Percentiles rank a stretch among this genome's conserved stretches.
phyloP scores from a whole-genome alignment of 2,797 vertebrate genomes.

The Falco novaeseelandiae region DNA sequence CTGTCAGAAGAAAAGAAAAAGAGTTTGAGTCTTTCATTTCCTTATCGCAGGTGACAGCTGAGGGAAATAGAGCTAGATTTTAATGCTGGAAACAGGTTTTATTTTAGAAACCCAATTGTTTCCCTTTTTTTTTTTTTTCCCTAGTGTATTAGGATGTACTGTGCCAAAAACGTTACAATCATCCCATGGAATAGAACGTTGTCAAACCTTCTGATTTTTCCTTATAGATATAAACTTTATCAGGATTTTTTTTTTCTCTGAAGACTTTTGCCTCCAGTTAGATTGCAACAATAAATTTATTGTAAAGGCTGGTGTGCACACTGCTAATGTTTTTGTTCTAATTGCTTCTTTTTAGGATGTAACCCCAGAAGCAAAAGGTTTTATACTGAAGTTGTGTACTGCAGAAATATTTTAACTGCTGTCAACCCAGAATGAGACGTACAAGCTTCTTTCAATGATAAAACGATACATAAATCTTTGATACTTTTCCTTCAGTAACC shows the following conservation, averaged over 20 bases:
- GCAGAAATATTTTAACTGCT: background rate
- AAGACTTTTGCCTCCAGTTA: background rate
- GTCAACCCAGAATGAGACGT: background rate
- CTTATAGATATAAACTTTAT: background rate
- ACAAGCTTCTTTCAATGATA: background rate
- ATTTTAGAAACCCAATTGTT: background rate
- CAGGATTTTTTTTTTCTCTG: background rate
- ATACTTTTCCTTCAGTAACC: background rate
- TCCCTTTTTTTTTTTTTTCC: background rate
- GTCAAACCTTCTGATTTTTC: background rate
- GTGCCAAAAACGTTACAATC: background rate
- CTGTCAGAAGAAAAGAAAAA: constrained; percentile 34
- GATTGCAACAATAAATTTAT: background rate
- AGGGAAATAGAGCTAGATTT: background rate
- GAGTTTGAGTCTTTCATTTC: background rate
- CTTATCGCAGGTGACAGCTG: constrained; percentile 8
- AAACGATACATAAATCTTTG: background rate
- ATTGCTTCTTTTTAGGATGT: background rate
- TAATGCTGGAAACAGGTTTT: background rate
- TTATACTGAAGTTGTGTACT: background rate
- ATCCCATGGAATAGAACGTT: background rate
- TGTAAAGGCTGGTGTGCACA: background rate
- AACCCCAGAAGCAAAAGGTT: background rate
- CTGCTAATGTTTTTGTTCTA: background rate
- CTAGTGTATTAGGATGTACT: background rate